Evolutionary conservation across 2,113 vertebrate genomes (phyloP).

Genomic region (Myodes glareolus): DNA sequence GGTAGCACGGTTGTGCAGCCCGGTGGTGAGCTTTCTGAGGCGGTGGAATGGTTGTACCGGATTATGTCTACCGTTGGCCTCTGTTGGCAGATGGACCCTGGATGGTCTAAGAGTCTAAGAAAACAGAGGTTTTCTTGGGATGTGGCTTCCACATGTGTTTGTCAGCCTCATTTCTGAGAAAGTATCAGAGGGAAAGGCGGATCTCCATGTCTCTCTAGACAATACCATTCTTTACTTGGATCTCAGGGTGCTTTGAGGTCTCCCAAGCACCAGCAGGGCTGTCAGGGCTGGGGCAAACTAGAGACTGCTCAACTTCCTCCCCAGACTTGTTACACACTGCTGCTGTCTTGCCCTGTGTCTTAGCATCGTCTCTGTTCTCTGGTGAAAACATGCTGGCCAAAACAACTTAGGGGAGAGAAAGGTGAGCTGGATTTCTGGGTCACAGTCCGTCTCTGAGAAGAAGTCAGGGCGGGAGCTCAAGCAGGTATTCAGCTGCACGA

Average conservation of each 20-base stretch:
- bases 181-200: not conserved
- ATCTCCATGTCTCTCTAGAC: not conserved
- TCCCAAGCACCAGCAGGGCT: not conserved
- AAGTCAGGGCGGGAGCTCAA: not conserved
- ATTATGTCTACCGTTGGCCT: fast-evolving
- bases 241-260: not conserved
- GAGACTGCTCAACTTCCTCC: not conserved
- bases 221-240: no score
- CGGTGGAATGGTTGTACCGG: fast-evolving
- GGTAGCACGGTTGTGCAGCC: fast-evolving
- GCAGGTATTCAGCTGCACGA: not conserved
- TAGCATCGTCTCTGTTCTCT: not conserved
- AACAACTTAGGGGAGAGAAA: not conserved
- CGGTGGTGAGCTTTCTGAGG: not conserved
- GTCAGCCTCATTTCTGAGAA: not conserved
- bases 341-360: not conserved
- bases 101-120: no score
- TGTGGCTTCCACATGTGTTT: not conserved
- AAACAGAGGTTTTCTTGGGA: not conserved
- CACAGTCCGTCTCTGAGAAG: not conserved
- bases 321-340: not conserved
- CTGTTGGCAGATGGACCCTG: not conserved
- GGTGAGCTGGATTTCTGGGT: not conserved
- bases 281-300: not conserved
- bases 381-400: not conserved